phyloP scores from a whole-genome alignment of 2,113 vertebrate species.

The Poeciliopsis occidentalis region DNA sequence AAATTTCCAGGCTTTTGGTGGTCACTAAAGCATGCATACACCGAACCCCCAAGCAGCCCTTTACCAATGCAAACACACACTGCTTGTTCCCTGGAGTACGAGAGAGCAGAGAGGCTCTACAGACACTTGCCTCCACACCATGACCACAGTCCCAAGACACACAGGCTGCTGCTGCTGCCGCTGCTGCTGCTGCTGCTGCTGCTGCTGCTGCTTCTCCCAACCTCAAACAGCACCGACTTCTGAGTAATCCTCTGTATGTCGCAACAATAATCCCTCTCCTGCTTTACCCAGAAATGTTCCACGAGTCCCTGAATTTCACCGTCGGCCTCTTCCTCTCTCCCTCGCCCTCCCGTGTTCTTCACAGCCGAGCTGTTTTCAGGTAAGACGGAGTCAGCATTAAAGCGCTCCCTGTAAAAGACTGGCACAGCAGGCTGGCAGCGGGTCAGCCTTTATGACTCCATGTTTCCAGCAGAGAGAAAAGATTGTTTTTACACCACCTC shows the following conservation, averaged over 20 bases:
- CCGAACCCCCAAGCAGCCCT: slow-evolving; percentile 58
- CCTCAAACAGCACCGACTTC: too few relatives aligned
- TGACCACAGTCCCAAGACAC: slow-evolving; percentile 50
- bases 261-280: too few relatives aligned
- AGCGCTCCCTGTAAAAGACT: slow-evolving; percentile 64
- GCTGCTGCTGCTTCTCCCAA: too few relatives aligned
- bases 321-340: too few relatives aligned
- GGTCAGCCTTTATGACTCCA: slow-evolving; percentile 56
- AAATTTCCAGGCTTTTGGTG: slow-evolving; percentile 83
- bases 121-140: slow-evolving; percentile 48
- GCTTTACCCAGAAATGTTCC: too few relatives aligned
- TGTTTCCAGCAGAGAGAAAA: slow-evolving; percentile 70
- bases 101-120: slow-evolving; percentile 52
- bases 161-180: too few relatives aligned
- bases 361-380: too few relatives aligned
- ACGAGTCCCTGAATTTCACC: too few relatives aligned
- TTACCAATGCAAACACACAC: slow-evolving; percentile 60
- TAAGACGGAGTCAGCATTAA: too few relatives aligned
- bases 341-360: too few relatives aligned
- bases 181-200: too few relatives aligned
- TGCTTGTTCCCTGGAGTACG: slow-evolving; percentile 58
- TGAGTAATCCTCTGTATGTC: too few relatives aligned
- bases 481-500: slow-evolving; percentile 48
- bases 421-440: slow-evolving; percentile 57
- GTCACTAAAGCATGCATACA: slow-evolving; percentile 65